These are phyloP conservation scores for Stenodema calcarata DNA, from an alignment of 2,888 invertebrate genomes.

Conservation along the genomic window DNA sequence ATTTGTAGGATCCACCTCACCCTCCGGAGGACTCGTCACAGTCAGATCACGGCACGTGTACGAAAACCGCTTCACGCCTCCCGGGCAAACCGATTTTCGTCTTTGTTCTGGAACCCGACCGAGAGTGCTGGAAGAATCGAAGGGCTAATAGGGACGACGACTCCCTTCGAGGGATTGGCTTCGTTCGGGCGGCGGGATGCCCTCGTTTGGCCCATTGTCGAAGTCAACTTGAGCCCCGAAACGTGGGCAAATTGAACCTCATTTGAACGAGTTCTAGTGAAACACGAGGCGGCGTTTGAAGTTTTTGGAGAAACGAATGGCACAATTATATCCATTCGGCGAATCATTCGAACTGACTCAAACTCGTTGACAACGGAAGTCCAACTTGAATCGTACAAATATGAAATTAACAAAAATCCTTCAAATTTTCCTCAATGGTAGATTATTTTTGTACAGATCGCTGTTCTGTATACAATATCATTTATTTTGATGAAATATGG, in stretches of 20 bases:
- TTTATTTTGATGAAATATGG: too few relatives aligned
- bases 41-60: neutral
- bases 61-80: neutral
- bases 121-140: neutral
- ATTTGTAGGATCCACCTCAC: neutral
- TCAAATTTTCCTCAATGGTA: too few relatives aligned
- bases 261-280: neutral
- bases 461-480: too few relatives aligned
- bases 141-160: neutral
- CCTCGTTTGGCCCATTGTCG: neutral
- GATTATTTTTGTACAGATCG: too few relatives aligned
- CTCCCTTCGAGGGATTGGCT: neutral
- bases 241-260: neutral
- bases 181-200: neutral
- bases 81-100: neutral
- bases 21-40: neutral
- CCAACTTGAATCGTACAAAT: too few relatives aligned
- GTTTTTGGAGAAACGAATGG: too few relatives aligned
- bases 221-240: neutral
- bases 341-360: too few relatives aligned
- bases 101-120: neutral
- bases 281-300: neutral
- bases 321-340: too few relatives aligned
- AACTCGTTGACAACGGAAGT: too few relatives aligned
- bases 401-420: too few relatives aligned